Evolutionary conservation across 2,113 vertebrate genomes (phyloP).

Genomic region (Corydoras sp.): DNA sequence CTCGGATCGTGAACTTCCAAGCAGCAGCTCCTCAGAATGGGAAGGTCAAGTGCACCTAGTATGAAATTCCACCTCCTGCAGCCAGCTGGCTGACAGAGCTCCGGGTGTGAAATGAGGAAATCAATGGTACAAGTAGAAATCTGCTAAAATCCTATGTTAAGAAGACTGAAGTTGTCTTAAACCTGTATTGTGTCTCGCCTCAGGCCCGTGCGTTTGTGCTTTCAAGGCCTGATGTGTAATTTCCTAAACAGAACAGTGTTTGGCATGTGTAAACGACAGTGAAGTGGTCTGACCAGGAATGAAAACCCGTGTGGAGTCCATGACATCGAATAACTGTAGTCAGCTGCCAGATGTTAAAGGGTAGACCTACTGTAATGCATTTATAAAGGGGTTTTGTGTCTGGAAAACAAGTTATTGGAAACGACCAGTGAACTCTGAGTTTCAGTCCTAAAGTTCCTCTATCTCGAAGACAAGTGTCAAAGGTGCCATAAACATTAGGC

Average conservation of each 20-base stretch:
- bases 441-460: background rate
- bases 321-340: conserved; percentile 1
- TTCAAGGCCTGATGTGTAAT: conserved; percentile 27
- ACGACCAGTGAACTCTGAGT: background rate
- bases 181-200: conserved; percentile 19
- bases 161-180: conserved; percentile 26
- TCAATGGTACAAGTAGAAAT: conserved; percentile 16
- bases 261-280: conserved; percentile 10
- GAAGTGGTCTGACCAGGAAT: conserved; percentile 15
- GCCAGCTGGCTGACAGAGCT: conserved; percentile 37
- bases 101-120: conserved; percentile 26
- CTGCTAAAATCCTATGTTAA: conserved; percentile 23
- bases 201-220: conserved; percentile 28
- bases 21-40: conserved; percentile 82
- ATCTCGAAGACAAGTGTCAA: conserved; percentile 23
- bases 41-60: conserved; percentile 88
- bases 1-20: conserved; percentile 71
- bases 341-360: conserved; percentile 49
- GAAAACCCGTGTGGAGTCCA: background rate
- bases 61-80: conserved; percentile 47
- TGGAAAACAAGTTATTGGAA: background rate
- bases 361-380: conserved; percentile 28
- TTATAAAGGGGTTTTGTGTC: conserved; percentile 4
- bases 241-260: conserved; percentile 26
- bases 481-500: conserved; percentile 84